Conservation (phyloP, 2,797 vertebrate genomes). For the Glyptemys insculpta region DNA sequence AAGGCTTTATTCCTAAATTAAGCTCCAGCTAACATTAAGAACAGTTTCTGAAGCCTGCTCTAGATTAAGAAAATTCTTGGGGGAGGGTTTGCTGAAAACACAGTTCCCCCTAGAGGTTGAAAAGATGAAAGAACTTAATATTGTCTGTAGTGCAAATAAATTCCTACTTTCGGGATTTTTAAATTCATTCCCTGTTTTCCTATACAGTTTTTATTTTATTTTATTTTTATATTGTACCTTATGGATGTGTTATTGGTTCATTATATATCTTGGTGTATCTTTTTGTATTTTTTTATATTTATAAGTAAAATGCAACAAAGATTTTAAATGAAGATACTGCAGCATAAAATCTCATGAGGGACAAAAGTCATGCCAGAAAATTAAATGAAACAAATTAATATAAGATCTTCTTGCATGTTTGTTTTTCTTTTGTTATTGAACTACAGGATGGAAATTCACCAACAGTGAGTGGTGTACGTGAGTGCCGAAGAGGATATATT, state of each 20-base stretch:
- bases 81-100: constrained; percentile 75
- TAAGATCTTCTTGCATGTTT: background rate
- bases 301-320: background rate
- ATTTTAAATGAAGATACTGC: constrained; percentile 18
- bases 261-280: background rate
- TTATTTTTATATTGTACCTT: background rate
- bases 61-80: constrained; percentile 9
- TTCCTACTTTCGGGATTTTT: background rate
- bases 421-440: constrained; percentile 17
- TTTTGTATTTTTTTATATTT: background rate
- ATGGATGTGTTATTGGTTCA: background rate
- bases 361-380: constrained; percentile 1
- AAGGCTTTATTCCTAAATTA: background rate
- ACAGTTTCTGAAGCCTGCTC: background rate
- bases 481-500: background rate
- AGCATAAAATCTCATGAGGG: background rate
- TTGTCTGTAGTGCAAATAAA: background rate
- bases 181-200: background rate
- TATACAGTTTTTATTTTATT: fast-evolving
- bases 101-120: constrained; percentile 83
- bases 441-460: constrained; percentile 12
- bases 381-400: background rate
- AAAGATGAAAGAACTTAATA: constrained; percentile 63
- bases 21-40: constrained; percentile 9
- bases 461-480: background rate